A percentile compares a stretch with the other conserved stretches of the same genome.
phyloP scores from a whole-genome alignment of 2,113 vertebrate genomes.

The Hymenochirus boettgeri region DNA sequence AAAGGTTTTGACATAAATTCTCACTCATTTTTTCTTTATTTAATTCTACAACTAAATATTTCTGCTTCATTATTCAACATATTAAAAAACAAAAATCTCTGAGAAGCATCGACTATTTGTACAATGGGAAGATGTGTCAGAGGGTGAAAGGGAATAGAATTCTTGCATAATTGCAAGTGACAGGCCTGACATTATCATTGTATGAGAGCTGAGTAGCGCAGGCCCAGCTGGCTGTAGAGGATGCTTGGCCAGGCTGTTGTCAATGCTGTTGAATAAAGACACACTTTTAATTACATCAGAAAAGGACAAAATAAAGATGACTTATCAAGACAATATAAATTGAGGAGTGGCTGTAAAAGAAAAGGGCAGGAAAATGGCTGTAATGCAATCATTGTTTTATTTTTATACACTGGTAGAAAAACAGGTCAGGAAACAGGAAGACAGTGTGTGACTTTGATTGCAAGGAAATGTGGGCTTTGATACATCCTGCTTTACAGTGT shows the following conservation, averaged over 20 bases:
- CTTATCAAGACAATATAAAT: slow-evolving; percentile 34
- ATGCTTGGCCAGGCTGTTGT: slow-evolving; percentile 62
- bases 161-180: slow-evolving; percentile 65
- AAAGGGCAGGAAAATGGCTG: slow-evolving; percentile 62
- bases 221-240: slow-evolving; percentile 64
- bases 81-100: slow-evolving; percentile 17
- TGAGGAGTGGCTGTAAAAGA: slow-evolving; percentile 33
- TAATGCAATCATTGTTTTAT: slow-evolving; percentile 70
- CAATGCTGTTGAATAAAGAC: slow-evolving; percentile 51
- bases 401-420: slow-evolving; percentile 61
- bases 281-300: slow-evolving; percentile 40
- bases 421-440: slow-evolving; percentile 53
- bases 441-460: slow-evolving; percentile 53
- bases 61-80: slow-evolving; percentile 18
- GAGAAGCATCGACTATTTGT: slow-evolving; percentile 24
- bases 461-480: slow-evolving; percentile 61
- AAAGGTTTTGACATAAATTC: too few species aligned
- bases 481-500: slow-evolving; percentile 57
- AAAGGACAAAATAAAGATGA: slow-evolving; percentile 36
- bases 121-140: slow-evolving; percentile 2
- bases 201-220: slow-evolving; percentile 59
- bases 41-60: too few species aligned
- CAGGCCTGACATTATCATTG: slow-evolving; percentile 64
- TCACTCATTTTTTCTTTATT: too few species aligned
- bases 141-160: slow-evolving; percentile 56